Conservation (phyloP, 2,797 vertebrate species). For the Macrochelys suwanniensis region DNA sequence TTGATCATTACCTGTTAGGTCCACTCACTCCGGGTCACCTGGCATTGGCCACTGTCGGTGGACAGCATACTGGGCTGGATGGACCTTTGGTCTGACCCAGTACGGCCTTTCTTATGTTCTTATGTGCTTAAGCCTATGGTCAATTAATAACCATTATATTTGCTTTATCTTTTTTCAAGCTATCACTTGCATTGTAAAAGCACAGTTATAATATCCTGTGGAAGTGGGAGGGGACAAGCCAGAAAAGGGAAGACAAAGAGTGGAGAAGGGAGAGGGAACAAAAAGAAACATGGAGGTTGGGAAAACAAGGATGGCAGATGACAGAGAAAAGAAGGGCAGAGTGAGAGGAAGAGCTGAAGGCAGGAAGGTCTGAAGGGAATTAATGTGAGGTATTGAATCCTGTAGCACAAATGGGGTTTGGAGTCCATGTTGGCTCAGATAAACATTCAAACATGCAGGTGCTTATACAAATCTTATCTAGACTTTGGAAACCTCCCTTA, state of each 20-base stretch:
- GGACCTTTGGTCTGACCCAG: too few species aligned
- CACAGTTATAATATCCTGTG: not conserved
- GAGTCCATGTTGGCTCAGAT: not conserved
- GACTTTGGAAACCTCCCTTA: not conserved
- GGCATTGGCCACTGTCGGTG: too few species aligned
- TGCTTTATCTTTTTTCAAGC: rapidly evolving
- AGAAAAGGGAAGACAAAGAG: not conserved
- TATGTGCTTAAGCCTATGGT: not conserved
- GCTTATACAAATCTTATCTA: not conserved
- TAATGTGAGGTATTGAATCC: conserved; percentile 32
- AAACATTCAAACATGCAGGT: not conserved
- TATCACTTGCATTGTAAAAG: not conserved
- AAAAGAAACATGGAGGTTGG: not conserved
- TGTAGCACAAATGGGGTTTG: not conserved
- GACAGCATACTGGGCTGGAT: too few species aligned
- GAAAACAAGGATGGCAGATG: not conserved
- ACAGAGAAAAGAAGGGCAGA: not conserved
- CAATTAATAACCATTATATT: not conserved
- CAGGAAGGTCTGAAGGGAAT: not conserved
- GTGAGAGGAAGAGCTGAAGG: conserved; percentile 18
- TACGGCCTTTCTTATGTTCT: too few species aligned
- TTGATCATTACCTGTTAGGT: too few species aligned
- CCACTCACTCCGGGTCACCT: too few species aligned
- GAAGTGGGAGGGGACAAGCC: not conserved
- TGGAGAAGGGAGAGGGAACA: not conserved